These are phyloP conservation scores for Plumapathes pennacea DNA, from an alignment of 92 coral and sea anemone species.

Conservation along the genomic window DNA sequence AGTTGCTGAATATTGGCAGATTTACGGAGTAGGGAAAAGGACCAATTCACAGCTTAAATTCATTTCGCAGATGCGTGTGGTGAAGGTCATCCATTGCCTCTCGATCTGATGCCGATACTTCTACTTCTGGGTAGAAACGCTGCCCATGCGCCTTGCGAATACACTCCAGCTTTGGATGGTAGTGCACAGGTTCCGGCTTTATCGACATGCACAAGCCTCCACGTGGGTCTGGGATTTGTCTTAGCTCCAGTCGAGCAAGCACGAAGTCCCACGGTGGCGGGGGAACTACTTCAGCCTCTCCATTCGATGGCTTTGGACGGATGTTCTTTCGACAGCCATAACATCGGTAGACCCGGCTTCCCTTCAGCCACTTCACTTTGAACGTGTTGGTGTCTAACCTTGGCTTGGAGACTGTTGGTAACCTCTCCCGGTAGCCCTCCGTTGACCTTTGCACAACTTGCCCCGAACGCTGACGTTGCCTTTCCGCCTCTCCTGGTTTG, in stretches of 20 bases:
- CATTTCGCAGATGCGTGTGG: no score
- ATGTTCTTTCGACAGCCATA: conserved; percentile 45
- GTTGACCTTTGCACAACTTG: conserved; percentile 11
- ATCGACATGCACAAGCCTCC: conserved; percentile 29
- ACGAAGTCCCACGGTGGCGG: conserved; percentile 59
- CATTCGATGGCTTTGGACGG: conserved; percentile 35
- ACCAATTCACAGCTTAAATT: no score
- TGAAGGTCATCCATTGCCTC: conserved; percentile 17
- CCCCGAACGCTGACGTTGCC: conserved; percentile 1
- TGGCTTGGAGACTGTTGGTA: conserved; percentile 13
- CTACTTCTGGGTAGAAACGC: conserved; percentile 12
- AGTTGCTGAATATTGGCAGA: no score
- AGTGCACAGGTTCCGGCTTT: conserved; percentile 39
- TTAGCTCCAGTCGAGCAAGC: conserved; percentile 31
- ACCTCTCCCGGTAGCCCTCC: neutral
- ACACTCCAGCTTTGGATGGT: conserved; percentile 31
- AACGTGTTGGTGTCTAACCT: conserved; percentile 15
- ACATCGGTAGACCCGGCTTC: conserved; percentile 19
- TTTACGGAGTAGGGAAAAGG: no score
- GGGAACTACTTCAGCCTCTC: conserved; percentile 22
- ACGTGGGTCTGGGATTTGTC: conserved; percentile 31
- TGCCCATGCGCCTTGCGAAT: conserved; percentile 34
- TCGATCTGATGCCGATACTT: conserved; percentile 2
- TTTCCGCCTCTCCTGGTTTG: conserved; percentile 37
- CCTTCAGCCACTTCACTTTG: conserved; percentile 36